Evolutionary conservation across 2,797 vertebrate species (phyloP).

Genomic region (Pogonophryne albipinna): DNA sequence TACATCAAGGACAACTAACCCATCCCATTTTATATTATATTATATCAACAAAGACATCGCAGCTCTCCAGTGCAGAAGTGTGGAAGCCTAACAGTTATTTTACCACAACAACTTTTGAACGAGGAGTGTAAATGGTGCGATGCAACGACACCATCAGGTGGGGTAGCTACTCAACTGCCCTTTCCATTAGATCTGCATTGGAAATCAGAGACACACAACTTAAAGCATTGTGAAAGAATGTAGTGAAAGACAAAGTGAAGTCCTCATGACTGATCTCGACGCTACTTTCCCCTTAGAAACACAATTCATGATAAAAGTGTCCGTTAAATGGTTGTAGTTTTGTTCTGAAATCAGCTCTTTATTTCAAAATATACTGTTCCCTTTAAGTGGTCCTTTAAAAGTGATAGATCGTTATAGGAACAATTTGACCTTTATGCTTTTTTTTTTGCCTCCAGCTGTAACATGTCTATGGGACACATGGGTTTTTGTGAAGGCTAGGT

Average conservation of each 20-base stretch:
- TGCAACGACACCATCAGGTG: slow-evolving; percentile 71
- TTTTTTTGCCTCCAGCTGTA: slow-evolving; percentile 84
- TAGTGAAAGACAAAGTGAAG: slow-evolving; percentile 63
- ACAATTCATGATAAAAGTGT: slow-evolving; percentile 52
- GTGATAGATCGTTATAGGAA: slow-evolving; percentile 64
- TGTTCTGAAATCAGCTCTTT: slow-evolving; percentile 61
- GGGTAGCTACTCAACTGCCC: slow-evolving; percentile 40
- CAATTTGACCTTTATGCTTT: slow-evolving; percentile 78
- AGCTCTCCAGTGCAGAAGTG: slow-evolving; percentile 57
- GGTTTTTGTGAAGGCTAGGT: slow-evolving; percentile 88
- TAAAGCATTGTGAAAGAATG: slow-evolving; percentile 61
- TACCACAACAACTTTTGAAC: slow-evolving; percentile 41
- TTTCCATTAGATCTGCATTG: slow-evolving; percentile 55
- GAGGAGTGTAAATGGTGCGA: slow-evolving; percentile 52
- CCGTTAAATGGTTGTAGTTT: slow-evolving; percentile 38
- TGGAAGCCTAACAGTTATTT: slow-evolving; percentile 47
- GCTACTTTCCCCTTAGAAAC: slow-evolving; percentile 53
- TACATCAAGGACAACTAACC: slow-evolving; percentile 69
- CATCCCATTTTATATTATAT: slow-evolving; percentile 57
- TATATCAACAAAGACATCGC: slow-evolving; percentile 54
- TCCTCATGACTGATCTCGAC: slow-evolving; percentile 43
- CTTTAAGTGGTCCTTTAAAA: slow-evolving; percentile 84
- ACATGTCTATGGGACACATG: slow-evolving; percentile 86
- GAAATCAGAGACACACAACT: slow-evolving; percentile 60
- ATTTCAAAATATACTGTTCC: slow-evolving; percentile 67